Base-by-base conservation (phyloP, 1,140 invertebrate genomes). In the Laodelphax striatellus region DNA sequence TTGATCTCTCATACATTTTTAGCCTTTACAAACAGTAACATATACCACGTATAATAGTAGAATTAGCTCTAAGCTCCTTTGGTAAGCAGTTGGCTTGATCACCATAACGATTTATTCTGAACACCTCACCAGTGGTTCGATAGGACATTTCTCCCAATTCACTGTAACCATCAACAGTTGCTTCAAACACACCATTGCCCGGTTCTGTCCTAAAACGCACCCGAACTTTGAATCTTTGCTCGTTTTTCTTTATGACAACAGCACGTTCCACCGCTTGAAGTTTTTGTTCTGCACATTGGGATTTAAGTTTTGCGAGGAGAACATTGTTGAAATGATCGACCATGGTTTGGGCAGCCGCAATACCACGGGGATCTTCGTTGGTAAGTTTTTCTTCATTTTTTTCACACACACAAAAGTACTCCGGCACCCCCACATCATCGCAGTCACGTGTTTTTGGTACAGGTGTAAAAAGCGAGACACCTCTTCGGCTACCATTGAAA, bases 311-410 rank as follows among this genome's bases (percentile, higher is more conserved):
- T 10, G 71, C 68, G 1, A 90, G 60, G 62, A 84, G 22, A 44
- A 55, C 70, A 6, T 66, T 50, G 67, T 91, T 90, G 1, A 91
- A 75, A 61, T 84, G 71, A 0, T 72, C 65, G 0, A 88, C 73
- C 5, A 87, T 67, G 59, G 80, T 78, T 0, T 73, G 67, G 0
- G 80, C 80, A 1, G 78, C 80, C 11, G 77, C 55, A 24, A 50
- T 28, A 50, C 55, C 55, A 34, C 52, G 22, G 6, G 9, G 10
- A 14, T 65, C 52, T 57, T 68, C 57, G n/a, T 59, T 24, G 10
- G 54, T 24, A 16, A 54, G 21, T 10, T 68, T 50, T 59, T 65
- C 53, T 22, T 43, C 58, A n/a, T 67, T 65, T 11, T 59, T 58
- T 1, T 64, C 44, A 64, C 80, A 81, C 0, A 74, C 68, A 62